Conservation (phyloP, 2,797 vertebrate species). For the Cuculus canorus region DNA sequence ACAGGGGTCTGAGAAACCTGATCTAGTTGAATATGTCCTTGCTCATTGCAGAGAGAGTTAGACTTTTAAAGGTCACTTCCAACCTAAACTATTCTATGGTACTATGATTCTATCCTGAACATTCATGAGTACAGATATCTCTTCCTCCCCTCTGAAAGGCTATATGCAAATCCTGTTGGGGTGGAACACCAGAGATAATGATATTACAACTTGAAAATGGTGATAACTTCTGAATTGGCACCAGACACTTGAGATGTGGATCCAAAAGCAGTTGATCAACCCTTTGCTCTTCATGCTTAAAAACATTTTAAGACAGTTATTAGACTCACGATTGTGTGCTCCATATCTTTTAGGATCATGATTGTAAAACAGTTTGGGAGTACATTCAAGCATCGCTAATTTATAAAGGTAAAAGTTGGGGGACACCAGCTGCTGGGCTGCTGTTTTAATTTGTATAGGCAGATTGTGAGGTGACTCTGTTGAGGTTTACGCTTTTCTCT, state of each 20-base stretch:
- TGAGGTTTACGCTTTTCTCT: not conserved
- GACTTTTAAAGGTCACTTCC: no score
- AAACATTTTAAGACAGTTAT: not conserved
- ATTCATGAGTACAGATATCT: not conserved
- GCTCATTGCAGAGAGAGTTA: no score
- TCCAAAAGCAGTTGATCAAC: not conserved
- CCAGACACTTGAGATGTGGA: not conserved
- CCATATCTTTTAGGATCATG: not conserved
- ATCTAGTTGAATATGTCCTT: no score
- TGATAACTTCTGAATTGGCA: not conserved
- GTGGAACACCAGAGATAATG: conserved; percentile 30
- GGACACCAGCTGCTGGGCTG: not conserved
- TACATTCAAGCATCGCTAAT: not conserved
- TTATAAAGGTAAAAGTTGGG: not conserved
- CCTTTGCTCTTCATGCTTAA: not conserved
- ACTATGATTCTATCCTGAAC: not conserved
- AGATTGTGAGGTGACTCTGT: not conserved
- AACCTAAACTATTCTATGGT: no score
- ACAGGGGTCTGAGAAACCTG: no score
- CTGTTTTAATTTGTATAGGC: not conserved
- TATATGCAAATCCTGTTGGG: not conserved
- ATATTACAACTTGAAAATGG: not conserved
- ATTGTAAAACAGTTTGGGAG: not conserved
- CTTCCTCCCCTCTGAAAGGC: not conserved
- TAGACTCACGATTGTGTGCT: not conserved